Conservation (phyloP, 1,140 invertebrate genomes). For the Leptonema lineaticorne region DNA sequence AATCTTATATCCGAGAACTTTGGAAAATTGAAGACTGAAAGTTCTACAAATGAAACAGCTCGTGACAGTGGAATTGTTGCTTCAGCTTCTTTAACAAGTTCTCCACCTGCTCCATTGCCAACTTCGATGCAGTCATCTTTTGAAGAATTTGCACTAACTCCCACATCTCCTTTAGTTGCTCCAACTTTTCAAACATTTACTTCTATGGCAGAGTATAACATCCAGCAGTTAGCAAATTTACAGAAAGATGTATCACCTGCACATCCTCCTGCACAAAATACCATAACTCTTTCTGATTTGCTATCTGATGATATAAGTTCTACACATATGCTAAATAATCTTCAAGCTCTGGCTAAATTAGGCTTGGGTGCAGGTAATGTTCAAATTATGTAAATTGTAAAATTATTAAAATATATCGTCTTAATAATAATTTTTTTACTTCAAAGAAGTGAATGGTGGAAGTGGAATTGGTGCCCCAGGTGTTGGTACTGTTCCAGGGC, state of each 20-base stretch:
- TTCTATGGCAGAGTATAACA: conserved; percentile 81
- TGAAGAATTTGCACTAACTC: conserved; percentile 61
- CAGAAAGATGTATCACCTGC: conserved; percentile 61
- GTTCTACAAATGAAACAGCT: conserved; percentile 29
- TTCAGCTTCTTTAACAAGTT: conserved; percentile 54
- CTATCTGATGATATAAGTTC: conserved; percentile 69
- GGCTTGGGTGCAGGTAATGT: conserved; percentile 71
- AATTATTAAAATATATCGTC: no score
- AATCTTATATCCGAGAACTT: conserved; percentile 67
- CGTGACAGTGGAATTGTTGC: conserved; percentile 27
- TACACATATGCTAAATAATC: conserved; percentile 79
- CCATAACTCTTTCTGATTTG: conserved; percentile 72
- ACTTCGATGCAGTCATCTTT: conserved; percentile 76
- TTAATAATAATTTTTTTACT: background rate
- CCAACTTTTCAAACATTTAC: conserved; percentile 54
- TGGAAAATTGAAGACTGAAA: conserved; percentile 69
- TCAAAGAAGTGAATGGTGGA: conserved; percentile 44
- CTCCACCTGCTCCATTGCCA: conserved; percentile 66
- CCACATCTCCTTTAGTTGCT: conserved; percentile 52
- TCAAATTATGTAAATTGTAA: no score
- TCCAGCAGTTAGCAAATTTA: conserved; percentile 76
- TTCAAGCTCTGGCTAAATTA: conserved; percentile 84
- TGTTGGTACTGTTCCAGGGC: conserved; percentile 41
- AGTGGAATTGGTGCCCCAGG: conserved; percentile 45
- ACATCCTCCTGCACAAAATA: conserved; percentile 59